phyloP scores from a whole-genome alignment of 2,888 invertebrate species.

The Macrosiphum euphorbiae region DNA sequence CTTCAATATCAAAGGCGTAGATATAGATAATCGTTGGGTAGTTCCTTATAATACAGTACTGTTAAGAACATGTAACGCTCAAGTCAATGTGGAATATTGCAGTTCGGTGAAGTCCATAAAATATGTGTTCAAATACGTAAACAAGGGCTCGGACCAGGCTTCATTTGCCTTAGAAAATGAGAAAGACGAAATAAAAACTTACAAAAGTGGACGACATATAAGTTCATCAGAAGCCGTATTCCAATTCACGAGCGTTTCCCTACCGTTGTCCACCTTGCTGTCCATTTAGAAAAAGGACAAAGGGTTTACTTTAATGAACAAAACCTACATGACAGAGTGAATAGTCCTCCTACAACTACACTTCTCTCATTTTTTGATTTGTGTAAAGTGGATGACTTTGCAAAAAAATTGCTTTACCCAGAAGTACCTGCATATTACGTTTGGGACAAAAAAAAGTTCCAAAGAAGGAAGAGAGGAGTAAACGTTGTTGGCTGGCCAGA shows the following conservation, averaged over 20 bases:
- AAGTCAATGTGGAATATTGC: slow-evolving; percentile 55
- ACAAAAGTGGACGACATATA: slow-evolving; percentile 68
- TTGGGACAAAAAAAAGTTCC: slow-evolving; percentile 56
- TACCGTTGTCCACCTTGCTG: slow-evolving; percentile 68
- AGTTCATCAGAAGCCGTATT: slow-evolving; percentile 66
- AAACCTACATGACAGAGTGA: slow-evolving; percentile 16
- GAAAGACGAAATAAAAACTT: slow-evolving; percentile 67
- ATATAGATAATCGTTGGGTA: slow-evolving; percentile 68
- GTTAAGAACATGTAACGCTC: background rate
- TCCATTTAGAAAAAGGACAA: slow-evolving; percentile 66
- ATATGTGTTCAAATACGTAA: too few relatives aligned
- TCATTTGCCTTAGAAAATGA: slow-evolving; percentile 68
- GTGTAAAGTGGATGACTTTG: slow-evolving; percentile 56
- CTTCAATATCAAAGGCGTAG: slow-evolving; percentile 66
- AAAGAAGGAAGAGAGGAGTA: slow-evolving; percentile 53
- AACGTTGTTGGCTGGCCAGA: slow-evolving; percentile 32
- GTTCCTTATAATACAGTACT: slow-evolving; percentile 20
- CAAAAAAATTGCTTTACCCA: slow-evolving; percentile 54
- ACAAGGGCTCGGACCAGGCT: slow-evolving; percentile 70
- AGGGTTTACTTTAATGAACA: slow-evolving; percentile 37
- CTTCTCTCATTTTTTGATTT: slow-evolving; percentile 62
- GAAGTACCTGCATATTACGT: slow-evolving; percentile 64
- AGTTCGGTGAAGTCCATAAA: background rate
- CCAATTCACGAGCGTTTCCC: slow-evolving; percentile 68
- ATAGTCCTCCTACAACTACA: slow-evolving; percentile 57